These are phyloP conservation scores for Phylloscopus whistleri DNA, from an alignment of 2,113 vertebrate species.

Conservation along the genomic window DNA sequence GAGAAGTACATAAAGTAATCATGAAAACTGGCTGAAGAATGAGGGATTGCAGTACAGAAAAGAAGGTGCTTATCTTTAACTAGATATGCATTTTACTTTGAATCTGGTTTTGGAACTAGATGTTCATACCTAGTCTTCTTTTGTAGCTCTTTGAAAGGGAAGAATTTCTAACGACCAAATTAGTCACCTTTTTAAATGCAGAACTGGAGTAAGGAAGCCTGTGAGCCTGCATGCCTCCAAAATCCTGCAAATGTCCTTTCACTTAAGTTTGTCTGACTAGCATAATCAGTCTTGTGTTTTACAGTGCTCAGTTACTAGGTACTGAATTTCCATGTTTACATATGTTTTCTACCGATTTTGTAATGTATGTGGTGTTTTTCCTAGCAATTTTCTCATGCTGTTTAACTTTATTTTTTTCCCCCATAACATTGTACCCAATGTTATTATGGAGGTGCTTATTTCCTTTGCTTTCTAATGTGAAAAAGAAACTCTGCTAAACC, in stretches of 20 bases:
- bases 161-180: background rate
- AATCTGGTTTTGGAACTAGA: background rate
- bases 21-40: background rate
- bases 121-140: background rate
- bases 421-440: background rate
- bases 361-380: background rate
- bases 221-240: background rate
- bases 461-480: background rate
- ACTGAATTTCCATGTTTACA: background rate
- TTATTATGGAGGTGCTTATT: background rate
- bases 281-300: background rate
- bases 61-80: background rate
- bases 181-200: background rate
- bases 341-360: background rate
- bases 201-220: background rate
- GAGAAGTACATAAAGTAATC: background rate
- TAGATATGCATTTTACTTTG: background rate
- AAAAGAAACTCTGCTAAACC: background rate
- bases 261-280: background rate
- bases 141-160: background rate
- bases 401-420: background rate
- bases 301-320: background rate
- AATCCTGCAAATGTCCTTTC: background rate
- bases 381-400: background rate
- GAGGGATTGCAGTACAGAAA: background rate